Base-by-base conservation (phyloP, 2,888 invertebrate species). In the Catocala fraxini region DNA sequence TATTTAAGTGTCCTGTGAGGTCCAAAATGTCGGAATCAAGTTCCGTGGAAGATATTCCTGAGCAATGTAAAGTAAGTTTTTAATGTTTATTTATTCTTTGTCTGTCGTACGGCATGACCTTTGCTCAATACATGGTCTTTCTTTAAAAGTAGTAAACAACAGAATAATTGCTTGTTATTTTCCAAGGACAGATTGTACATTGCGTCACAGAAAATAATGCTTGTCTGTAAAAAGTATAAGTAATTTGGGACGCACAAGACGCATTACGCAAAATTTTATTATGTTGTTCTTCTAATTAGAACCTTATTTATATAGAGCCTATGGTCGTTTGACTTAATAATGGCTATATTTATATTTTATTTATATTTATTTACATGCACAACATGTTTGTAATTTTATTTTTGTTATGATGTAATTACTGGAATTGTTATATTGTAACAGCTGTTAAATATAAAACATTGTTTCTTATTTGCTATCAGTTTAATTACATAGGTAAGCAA, bases 1-100 rank as follows among this genome's bases (percentile, higher is more conserved):
- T 52, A 13, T 6, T 53, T 61, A 45, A 46, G 67, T 56, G 51
- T 59, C 25, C 33, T 59, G 51, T 53, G 59, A 54, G 10, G 51
- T 39, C 59, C 63, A 85, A 81, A 63, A 93, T 93, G 93, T 93
- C 93, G 63, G 60, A 57, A 62, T 88, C 89, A 58, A 92, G 92
- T 80, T 93, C 92, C 11, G 88, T 88, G 12, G 93, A 93, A 77
- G 93, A 93, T 77, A 86, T 92, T 68, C 91, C 90, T 10, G 93
- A 93, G 39, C 92, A 91, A 69, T 89, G 88, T 74, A 91, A 86
- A 84, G 92, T 92, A 74, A 84, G 86, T 82, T 63, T 67, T 56
- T 75, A 75, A 73, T 70, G 70, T 74, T 77, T 72, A 73, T 73
- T 70, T 79, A 73, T 79, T 73, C 74, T 77, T 82, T 75, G 77